Percentiles rank a stretch among this genome's conserved stretches.
These are phyloP conservation scores for Aethes cnicana DNA, from an alignment of 2,888 invertebrate species.

Conservation along the genomic window DNA sequence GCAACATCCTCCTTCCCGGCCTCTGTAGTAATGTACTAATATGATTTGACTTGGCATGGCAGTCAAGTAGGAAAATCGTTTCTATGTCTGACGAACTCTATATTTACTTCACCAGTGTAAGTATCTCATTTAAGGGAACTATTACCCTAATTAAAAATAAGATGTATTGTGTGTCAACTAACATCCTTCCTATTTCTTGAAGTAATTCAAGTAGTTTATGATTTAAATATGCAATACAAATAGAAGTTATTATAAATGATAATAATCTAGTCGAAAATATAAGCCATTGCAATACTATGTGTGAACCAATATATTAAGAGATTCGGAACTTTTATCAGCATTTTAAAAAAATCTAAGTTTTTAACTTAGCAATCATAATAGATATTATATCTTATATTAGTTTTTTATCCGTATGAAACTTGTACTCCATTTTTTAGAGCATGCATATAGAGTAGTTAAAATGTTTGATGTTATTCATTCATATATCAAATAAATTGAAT, in stretches of 20 bases:
- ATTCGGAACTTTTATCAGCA: constrained; percentile 49
- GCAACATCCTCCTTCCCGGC: too few species aligned
- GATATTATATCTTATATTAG: constrained; percentile 34
- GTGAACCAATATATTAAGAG: constrained; percentile 38
- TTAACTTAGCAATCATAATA: constrained; percentile 34
- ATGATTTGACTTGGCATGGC: too few species aligned
- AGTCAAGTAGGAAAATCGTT: too few species aligned
- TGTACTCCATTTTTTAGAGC: constrained; percentile 42
- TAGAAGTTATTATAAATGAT: constrained; percentile 71
- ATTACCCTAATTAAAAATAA: constrained; percentile 25
- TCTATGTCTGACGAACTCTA: too few species aligned
- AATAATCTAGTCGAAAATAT: constrained; percentile 79
- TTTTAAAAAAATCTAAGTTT: constrained; percentile 47
- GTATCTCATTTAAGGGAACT: constrained; percentile 12
- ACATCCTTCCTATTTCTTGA: constrained; percentile 14
- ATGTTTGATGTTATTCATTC: constrained; percentile 55
- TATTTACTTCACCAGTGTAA: too few species aligned
- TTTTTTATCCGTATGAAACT: constrained; percentile 41
- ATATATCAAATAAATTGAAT: constrained; percentile 59
- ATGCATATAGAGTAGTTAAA: constrained; percentile 55
- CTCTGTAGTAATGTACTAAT: too few species aligned
- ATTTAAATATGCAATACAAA: constrained; percentile 61
- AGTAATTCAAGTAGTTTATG: constrained; percentile 18
- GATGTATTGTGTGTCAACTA: constrained; percentile 22
- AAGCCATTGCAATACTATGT: constrained; percentile 79